Conservation (phyloP, 1,140 invertebrate genomes). For the Cyphomyrmex costatus region DNA sequence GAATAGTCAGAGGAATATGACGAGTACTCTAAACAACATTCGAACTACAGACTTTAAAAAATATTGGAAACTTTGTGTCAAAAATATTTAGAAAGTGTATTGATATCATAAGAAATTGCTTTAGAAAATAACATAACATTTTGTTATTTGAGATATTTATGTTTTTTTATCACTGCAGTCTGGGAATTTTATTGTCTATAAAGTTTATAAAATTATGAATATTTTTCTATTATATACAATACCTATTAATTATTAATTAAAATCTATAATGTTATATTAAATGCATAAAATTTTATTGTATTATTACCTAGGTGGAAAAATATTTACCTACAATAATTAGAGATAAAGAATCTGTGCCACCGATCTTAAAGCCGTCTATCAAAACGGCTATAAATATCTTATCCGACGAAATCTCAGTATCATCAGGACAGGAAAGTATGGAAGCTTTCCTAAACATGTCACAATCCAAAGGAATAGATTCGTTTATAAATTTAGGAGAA, state of each 20-base stretch:
- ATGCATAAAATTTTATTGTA: background rate
- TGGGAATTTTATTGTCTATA: too few relatives aligned
- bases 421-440: constrained; percentile 81
- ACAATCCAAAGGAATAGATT: constrained; percentile 82
- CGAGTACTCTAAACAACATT: too few relatives aligned
- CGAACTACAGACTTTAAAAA: too few relatives aligned
- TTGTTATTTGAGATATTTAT: too few relatives aligned
- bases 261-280: constrained; percentile 12
- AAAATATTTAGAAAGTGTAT: too few relatives aligned
- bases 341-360: constrained; percentile 72
- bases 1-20: too few relatives aligned
- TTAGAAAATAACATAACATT: too few relatives aligned
- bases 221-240: background rate
- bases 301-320: constrained; percentile 48
- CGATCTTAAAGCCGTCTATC: constrained; percentile 73
- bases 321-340: constrained; percentile 39
- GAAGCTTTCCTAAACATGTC: constrained; percentile 83
- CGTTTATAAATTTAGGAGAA: constrained; percentile 81
- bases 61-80: too few relatives aligned
- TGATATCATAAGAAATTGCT: too few relatives aligned
- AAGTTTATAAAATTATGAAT: background rate
- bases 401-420: constrained; percentile 53
- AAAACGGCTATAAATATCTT: constrained; percentile 50
- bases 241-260: constrained; percentile 37
- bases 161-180: too few relatives aligned